Evolutionary conservation across 2,797 vertebrate species (phyloP).

Genomic region (Amazona ochrocephala): DNA sequence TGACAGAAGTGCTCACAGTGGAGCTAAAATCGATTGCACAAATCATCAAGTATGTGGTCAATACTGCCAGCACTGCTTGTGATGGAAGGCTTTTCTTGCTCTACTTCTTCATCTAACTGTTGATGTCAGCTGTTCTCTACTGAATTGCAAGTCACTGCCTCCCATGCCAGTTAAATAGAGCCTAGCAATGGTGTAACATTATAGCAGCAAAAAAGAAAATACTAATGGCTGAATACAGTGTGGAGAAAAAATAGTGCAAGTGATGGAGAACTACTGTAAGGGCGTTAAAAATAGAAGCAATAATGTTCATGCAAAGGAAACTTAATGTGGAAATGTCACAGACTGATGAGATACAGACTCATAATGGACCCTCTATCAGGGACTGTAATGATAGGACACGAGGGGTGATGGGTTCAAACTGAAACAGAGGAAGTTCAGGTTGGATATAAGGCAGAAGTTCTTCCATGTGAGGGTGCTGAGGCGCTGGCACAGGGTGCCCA

Average conservation of each 20-base stretch:
- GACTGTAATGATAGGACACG: neutral
- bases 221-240: neutral
- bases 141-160: neutral
- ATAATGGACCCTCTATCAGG: neutral
- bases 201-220: neutral
- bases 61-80: neutral
- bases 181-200: neutral
- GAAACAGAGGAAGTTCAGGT: neutral
- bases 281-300: neutral
- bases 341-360: neutral
- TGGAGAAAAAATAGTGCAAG: neutral
- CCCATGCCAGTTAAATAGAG: neutral
- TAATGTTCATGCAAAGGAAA: neutral
- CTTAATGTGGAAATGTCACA: neutral
- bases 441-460: accelerated
- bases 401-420: neutral
- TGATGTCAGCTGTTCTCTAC: neutral
- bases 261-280: neutral
- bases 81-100: neutral
- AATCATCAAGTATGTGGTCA: neutral
- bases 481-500: no score
- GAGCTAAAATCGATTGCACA: neutral
- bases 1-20: neutral
- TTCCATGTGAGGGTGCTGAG: neutral
- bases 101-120: neutral